phyloP scores from a whole-genome alignment of 2,797 vertebrate genomes.

The Sebastes paucispinis region DNA sequence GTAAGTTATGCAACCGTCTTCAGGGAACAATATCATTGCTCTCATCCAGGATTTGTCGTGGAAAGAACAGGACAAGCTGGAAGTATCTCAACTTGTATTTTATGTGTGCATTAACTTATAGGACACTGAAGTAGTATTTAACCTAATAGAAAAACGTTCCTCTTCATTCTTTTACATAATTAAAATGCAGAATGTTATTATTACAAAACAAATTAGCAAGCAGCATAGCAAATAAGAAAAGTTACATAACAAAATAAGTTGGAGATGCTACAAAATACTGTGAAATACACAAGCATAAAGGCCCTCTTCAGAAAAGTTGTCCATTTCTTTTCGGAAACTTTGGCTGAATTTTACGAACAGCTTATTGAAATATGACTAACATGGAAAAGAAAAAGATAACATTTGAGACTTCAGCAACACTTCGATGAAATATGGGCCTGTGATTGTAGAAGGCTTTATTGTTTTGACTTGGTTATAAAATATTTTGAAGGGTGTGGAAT shows the following conservation, averaged over 20 bases:
- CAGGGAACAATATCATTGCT: slow-evolving; percentile 1
- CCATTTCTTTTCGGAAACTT: neutral
- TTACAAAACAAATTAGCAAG: neutral
- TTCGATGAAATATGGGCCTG: neutral
- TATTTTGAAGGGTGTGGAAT: no score
- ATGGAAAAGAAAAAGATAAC: neutral
- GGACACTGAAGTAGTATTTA: neutral
- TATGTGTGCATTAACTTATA: neutral
- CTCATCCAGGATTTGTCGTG: neutral
- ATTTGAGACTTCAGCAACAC: neutral
- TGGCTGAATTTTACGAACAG: neutral
- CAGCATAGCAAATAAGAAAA: neutral
- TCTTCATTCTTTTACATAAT: neutral
- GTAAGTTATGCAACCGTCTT: slow-evolving; percentile 14
- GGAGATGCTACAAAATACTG: neutral
- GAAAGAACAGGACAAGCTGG: neutral
- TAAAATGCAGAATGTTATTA: neutral
- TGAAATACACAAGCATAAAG: neutral
- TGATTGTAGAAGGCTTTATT: neutral
- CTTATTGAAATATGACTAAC: neutral
- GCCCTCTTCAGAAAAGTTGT: neutral
- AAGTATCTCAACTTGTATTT: neutral
- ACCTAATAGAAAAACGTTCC: neutral
- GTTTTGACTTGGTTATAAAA: no score
- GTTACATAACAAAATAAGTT: neutral